Evolutionary conservation across 2,113 vertebrate species (phyloP).

Genomic region (Gila orcuttii): DNA sequence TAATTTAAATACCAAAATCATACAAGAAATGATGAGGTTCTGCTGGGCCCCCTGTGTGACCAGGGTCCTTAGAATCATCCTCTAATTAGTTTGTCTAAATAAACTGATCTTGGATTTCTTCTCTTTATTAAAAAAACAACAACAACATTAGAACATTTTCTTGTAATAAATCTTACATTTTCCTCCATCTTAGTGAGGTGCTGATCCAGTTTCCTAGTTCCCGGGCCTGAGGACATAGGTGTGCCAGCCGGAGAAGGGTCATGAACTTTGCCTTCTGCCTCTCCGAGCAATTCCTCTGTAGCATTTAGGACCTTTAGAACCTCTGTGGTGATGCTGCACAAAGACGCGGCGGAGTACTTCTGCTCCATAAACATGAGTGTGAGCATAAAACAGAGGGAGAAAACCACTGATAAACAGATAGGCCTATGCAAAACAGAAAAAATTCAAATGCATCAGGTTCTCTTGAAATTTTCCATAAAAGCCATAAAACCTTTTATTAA

Average conservation of each 20-base stretch:
- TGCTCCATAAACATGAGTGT: slow-evolving; percentile 71
- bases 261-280: slow-evolving; percentile 78
- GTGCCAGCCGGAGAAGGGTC: slow-evolving; percentile 69
- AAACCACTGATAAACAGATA: slow-evolving; percentile 1
- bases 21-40: no score
- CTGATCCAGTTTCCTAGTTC: slow-evolving; percentile 83
- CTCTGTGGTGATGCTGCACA: slow-evolving; percentile 98
- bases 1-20: no score
- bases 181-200: slow-evolving; percentile 94
- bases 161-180: slow-evolving; percentile 80
- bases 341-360: slow-evolving; percentile 95
- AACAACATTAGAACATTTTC: not conserved
- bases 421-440: not conserved
- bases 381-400: slow-evolving; percentile 41
- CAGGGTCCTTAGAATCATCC: no score
- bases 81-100: no score
- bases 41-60: no score
- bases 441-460: not conserved
- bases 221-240: slow-evolving; percentile 78
- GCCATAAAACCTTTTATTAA: not conserved
- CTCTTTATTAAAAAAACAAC: not conserved
- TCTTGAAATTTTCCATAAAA: not conserved
- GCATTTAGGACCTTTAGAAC: slow-evolving; percentile 95
- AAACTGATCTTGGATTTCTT: no score
- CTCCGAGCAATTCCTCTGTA: slow-evolving; percentile 92